A percentile compares a stretch with the other conserved stretches of the same genome.
phyloP scores from a whole-genome alignment of 1,140 invertebrate genomes.

The Papilio xuthus region DNA sequence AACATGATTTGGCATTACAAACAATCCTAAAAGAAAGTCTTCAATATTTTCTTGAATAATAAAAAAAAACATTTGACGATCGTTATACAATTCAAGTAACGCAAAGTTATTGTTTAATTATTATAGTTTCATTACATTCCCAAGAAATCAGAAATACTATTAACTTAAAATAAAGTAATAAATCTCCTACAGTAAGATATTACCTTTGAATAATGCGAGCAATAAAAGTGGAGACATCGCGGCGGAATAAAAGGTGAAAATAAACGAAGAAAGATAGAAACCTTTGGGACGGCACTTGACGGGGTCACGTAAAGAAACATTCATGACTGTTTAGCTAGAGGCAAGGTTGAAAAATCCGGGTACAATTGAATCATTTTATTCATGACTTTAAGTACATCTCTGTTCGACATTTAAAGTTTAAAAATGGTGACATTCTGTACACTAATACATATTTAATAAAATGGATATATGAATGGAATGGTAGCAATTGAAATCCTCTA shows the following conservation, averaged over 20 bases:
- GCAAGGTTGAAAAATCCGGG: slow-evolving; percentile 50
- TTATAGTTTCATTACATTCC: slow-evolving; percentile 14
- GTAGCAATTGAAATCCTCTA: no score
- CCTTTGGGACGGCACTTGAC: slow-evolving; percentile 54
- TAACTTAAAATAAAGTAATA: slow-evolving; percentile 27
- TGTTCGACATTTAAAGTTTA: neutral
- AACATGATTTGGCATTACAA: neutral
- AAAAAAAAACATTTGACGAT: neutral
- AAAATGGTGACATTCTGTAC: no score
- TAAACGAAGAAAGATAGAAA: slow-evolving; percentile 49
- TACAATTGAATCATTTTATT: slow-evolving; percentile 62
- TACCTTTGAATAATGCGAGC: slow-evolving; percentile 54
- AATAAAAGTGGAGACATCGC: slow-evolving; percentile 60
- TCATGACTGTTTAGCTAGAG: slow-evolving; percentile 68
- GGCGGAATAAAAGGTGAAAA: slow-evolving; percentile 53
- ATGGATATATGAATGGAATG: no score
- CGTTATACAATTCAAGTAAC: neutral
- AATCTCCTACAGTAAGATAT: slow-evolving; percentile 47
- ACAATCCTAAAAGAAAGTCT: neutral
- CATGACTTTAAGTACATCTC: neutral
- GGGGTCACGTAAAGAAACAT: slow-evolving; percentile 71
- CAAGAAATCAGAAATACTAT: slow-evolving; percentile 7
- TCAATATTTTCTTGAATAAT: neutral
- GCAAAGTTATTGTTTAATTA: neutral
- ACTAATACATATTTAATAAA: no score